Conservation (phyloP, 2,113 vertebrate species). For the Hypocryptadius cinnamomeus region DNA sequence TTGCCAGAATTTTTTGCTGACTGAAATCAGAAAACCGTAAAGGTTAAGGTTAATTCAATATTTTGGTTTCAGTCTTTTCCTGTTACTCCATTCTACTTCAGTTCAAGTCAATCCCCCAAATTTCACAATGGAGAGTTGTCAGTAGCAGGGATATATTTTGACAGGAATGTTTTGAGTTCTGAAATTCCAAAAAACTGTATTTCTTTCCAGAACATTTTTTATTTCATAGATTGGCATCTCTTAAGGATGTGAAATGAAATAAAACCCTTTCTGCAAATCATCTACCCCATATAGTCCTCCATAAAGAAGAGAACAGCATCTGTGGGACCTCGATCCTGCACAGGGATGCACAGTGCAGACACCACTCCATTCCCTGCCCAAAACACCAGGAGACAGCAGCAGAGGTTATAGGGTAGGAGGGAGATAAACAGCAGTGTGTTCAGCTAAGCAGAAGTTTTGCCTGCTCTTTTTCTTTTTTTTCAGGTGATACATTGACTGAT, state of each 20-base stretch:
- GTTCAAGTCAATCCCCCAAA: not conserved
- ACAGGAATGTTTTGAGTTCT: not conserved
- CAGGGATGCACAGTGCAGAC: not conserved
- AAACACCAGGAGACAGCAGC: not conserved
- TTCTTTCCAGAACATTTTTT: not conserved
- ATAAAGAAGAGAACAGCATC: not conserved
- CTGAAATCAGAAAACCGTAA: not conserved
- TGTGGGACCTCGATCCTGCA: rapidly evolving
- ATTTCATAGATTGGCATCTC: not conserved
- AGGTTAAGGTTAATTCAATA: not conserved
- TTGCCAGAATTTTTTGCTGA: not conserved
- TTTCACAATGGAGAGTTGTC: not conserved
- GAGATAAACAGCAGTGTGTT: not conserved
- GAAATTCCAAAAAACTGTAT: not conserved
- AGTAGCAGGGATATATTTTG: not conserved
- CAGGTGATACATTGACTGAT: not conserved
- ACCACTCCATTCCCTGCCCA: no score
- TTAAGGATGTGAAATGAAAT: not conserved
- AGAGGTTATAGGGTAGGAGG: not conserved
- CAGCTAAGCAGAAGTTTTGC: not conserved
- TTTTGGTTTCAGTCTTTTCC: not conserved
- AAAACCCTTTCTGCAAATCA: not conserved
- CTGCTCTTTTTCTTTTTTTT: not conserved
- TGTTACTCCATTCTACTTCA: not conserved
- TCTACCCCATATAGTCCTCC: not conserved